A percentile compares a stretch with the other conserved stretches of the same genome.
These are phyloP conservation scores for Babylonia areolata DNA, from an alignment of 1,140 invertebrate species.

Conservation along the genomic window DNA sequence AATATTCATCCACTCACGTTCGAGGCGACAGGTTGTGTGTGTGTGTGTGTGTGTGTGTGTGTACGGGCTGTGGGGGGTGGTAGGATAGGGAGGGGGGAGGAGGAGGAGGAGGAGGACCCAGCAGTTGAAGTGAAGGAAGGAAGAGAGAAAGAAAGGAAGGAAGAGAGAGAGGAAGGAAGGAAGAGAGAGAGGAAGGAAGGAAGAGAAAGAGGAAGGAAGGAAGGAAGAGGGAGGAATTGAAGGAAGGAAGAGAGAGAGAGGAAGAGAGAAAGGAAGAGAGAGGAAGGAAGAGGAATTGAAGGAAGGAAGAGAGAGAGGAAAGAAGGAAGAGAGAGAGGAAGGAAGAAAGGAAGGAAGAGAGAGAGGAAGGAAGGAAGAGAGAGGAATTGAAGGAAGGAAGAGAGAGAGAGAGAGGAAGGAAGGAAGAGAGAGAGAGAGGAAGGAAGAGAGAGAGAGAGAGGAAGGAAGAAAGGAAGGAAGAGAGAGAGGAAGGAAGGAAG, in stretches of 20 bases:
- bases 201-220: not conserved
- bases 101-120: not conserved
- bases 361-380: not conserved
- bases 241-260: not conserved
- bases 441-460: conserved; percentile 10
- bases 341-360: not conserved
- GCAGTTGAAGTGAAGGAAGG: not conserved
- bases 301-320: not conserved
- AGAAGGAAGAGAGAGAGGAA: not conserved
- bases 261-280: not conserved
- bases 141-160: not conserved
- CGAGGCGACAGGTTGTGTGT: no score
- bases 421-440: conserved; percentile 1
- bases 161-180: not conserved
- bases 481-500: not conserved
- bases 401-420: conserved; percentile 1
- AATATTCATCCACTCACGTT: no score
- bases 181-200: not conserved
- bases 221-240: not conserved
- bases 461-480: not conserved
- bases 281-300: not conserved
- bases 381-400: not conserved
- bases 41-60: conserved; percentile 13
- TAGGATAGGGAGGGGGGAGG: not conserved
- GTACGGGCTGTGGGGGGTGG: not conserved